Percentiles rank a stretch among this genome's conserved stretches.
Conservation (phyloP, 1,140 invertebrate genomes). For the Potamilus streckersoni region DNA sequence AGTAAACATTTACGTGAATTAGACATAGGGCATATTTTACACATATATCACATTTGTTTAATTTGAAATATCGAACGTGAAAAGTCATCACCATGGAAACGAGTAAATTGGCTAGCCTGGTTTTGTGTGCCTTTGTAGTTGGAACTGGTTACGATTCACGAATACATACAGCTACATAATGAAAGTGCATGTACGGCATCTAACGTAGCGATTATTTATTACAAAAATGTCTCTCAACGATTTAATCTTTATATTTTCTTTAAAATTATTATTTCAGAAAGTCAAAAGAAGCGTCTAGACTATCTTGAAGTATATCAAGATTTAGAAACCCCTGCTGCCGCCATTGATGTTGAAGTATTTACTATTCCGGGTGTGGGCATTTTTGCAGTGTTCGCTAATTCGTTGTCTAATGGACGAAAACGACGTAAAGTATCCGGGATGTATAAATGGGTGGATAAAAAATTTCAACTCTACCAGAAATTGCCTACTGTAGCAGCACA, state of each 20-base stretch:
- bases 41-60: too few relatives aligned
- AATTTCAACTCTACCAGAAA: slow-evolving; percentile 57
- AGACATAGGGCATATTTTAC: too few relatives aligned
- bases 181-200: too few relatives aligned
- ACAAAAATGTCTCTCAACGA: not conserved
- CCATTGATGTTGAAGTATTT: slow-evolving; percentile 63
- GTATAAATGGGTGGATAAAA: slow-evolving; percentile 58
- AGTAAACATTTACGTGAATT: too few relatives aligned
- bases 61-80: too few relatives aligned
- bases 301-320: slow-evolving; percentile 60
- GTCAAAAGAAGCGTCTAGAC: slow-evolving; percentile 39
- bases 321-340: slow-evolving; percentile 48
- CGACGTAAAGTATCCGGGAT: slow-evolving; percentile 44
- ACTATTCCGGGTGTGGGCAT: slow-evolving; percentile 57
- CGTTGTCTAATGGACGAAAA: slow-evolving; percentile 7
- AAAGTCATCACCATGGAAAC: too few relatives aligned
- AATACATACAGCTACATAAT: too few relatives aligned
- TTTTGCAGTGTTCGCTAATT: slow-evolving; percentile 60
- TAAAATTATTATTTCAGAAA: slow-evolving; percentile 10
- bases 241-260: not conserved
- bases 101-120: too few relatives aligned
- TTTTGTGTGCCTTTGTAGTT: too few relatives aligned
- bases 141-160: too few relatives aligned
- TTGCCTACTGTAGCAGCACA: slow-evolving; percentile 56
- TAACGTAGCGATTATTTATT: too few relatives aligned